Percentiles rank a stretch among this genome's conserved stretches.
Conservation (phyloP, 2,888 invertebrate species). For the Thymelicus sylvestris region DNA sequence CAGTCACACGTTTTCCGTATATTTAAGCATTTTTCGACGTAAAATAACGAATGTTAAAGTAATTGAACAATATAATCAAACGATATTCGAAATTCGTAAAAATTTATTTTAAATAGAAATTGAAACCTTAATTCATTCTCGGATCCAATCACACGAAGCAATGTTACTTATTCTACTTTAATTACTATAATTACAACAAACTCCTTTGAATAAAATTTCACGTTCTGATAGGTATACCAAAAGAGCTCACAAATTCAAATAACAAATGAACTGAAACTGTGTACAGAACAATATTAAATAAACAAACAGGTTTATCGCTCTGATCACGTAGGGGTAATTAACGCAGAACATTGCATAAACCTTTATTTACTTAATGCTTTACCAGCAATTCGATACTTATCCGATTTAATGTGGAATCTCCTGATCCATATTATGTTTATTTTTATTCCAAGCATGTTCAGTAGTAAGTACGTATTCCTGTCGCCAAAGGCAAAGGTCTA, state of each 20-base stretch:
- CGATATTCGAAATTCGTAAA: no score
- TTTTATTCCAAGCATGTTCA: constrained; percentile 16
- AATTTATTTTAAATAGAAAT: no score
- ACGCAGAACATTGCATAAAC: constrained; percentile 29
- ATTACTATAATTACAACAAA: no score
- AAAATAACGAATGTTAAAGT: no score
- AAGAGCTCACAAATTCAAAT: constrained; percentile 20
- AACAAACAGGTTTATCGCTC: constrained; percentile 33
- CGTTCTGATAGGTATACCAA: neutral
- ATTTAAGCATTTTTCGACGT: no score
- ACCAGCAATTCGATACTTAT: constrained; percentile 1
- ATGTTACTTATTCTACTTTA: no score
- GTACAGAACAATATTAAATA: constrained; percentile 36
- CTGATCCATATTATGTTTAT: constrained; percentile 4
- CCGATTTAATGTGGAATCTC: neutral
- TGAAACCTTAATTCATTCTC: no score
- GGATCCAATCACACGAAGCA: no score
- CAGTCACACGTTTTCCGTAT: no score
- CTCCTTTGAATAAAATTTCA: no score
- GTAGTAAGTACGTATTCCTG: constrained; percentile 10
- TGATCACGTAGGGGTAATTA: constrained; percentile 37
- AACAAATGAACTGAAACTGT: constrained; percentile 24
- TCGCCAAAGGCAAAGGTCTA: constrained; percentile 38
- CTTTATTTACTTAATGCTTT: constrained; percentile 30
- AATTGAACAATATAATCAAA: no score